Base-by-base conservation (phyloP, 2,888 invertebrate species). In the Apodemia mormo region DNA sequence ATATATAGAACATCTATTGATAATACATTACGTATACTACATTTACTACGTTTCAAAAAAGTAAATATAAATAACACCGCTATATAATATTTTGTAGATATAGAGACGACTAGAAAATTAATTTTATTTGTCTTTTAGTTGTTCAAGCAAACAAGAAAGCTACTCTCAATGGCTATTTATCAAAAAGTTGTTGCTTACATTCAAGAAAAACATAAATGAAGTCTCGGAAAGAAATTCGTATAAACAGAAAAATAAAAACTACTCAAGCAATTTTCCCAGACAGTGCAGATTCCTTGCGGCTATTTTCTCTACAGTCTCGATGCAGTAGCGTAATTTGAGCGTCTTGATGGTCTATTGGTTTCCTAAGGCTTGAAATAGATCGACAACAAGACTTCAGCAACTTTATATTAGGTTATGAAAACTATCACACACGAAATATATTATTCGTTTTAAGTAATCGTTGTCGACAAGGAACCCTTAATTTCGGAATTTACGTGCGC, bases 211-310 rank as follows among this genome's bases (percentile, higher is more conserved):
- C 64, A 64, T 8, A 64, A 64, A 64, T 33, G 37, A 37, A 64
- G 64, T 14, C 37, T 64, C 64, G n/a, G 33, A 14, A 37, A 37
- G 14, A 8, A 1, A 33, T 64, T 64, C 64, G 37, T n/a, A 37
- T 37, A 37, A 64, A 7, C 37, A 37, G 64, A 12, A 37, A 64
- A 64, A 37, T 33, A 33, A 14, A 61, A 37, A 61, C 14, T 61
- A 33, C 61, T 61, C 37, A 61, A 61, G 61, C 37, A 61, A 64
- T 64, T 58, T 58, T 64, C 37, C 7, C n/a, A 37, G 7, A 37
- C 33, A 64, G 37, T 37, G 37, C 64, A 64, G 37, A 64, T 14
- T 64, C 64, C 64, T 33, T 14, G 64, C n/a, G 64, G 64, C 64
- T 33, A 37, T 37, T 54, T 54, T 54, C 8, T 64, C 37, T 14